Percentiles rank a stretch among this genome's conserved stretches.
Evolutionary conservation across 2,113 vertebrate genomes (phyloP).

Genomic region (Galeopterus variegatus): DNA sequence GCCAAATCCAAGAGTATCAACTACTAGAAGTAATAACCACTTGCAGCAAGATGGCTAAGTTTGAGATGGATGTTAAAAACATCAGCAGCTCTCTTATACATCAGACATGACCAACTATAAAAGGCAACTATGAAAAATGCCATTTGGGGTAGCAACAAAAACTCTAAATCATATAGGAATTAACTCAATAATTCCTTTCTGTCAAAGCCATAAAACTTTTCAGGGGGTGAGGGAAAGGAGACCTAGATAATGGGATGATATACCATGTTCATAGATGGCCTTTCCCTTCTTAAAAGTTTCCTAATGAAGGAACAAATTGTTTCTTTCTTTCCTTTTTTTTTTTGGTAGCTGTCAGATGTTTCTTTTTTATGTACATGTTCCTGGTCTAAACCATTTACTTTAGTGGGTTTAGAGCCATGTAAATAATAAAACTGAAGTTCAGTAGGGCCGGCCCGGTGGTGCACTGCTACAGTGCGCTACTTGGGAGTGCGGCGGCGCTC

Average conservation of each 20-base stretch:
- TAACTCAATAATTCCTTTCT: neutral
- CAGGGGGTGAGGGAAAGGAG: neutral
- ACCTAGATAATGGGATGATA: neutral
- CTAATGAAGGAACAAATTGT: neutral
- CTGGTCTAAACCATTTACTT: neutral
- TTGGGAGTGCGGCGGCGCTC: no score
- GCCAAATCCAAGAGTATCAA: neutral
- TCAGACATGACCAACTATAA: neutral
- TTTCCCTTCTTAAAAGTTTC: neutral
- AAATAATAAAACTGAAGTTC: neutral
- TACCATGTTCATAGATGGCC: conserved; percentile 20
- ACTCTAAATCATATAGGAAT: neutral
- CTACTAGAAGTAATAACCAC: neutral
- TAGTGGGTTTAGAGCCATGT: neutral
- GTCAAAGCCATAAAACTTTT: neutral
- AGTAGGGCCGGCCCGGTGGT: no score
- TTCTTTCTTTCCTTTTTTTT: neutral
- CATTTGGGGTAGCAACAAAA: neutral
- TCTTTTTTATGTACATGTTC: neutral
- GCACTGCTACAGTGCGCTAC: no score
- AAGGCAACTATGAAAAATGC: neutral
- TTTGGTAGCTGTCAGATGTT: neutral
- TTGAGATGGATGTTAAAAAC: neutral
- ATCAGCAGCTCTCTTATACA: neutral
- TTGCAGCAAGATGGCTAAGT: neutral